Conservation (phyloP, 2,888 invertebrate species). For the Ariolimax columbianus region DNA sequence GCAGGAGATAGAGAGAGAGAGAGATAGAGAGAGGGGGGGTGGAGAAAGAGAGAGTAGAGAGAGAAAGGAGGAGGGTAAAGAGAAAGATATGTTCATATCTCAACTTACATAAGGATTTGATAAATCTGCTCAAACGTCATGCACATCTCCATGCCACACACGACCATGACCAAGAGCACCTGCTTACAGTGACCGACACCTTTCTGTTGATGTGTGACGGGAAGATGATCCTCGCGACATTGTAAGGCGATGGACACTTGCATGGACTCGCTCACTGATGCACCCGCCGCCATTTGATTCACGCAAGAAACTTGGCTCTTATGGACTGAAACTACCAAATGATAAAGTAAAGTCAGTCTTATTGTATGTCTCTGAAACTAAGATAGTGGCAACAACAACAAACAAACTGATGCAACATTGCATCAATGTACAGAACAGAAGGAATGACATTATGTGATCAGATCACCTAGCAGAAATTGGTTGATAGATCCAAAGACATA, state of each 20-base stretch:
- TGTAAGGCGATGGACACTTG: slow-evolving; percentile 20
- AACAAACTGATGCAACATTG: no score
- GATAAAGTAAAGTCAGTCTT: no score
- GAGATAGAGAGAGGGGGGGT: neutral
- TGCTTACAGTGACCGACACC: slow-evolving; percentile 15
- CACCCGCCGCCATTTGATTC: neutral
- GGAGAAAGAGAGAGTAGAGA: neutral
- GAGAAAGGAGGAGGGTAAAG: no score
- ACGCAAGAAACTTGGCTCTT: neutral
- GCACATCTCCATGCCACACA: slow-evolving; percentile 35
- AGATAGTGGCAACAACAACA: no score
- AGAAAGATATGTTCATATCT: no score
- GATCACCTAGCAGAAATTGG: no score
- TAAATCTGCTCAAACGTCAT: slow-evolving; percentile 38
- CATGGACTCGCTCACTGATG: slow-evolving; percentile 21
- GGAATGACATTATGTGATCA: no score
- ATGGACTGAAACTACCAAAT: neutral
- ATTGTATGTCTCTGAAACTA: no score
- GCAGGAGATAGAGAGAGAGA: no score
- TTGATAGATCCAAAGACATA: no score
- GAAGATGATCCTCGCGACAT: neutral
- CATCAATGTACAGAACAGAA: no score
- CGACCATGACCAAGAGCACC: slow-evolving; percentile 8
- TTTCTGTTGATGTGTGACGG: neutral
- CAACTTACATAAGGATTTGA: slow-evolving; percentile 35